Evolutionary conservation across 2,888 invertebrate genomes (phyloP), one percentile per base, ranked within the genome.

Genomic region (Eristalis tenax): DNA sequence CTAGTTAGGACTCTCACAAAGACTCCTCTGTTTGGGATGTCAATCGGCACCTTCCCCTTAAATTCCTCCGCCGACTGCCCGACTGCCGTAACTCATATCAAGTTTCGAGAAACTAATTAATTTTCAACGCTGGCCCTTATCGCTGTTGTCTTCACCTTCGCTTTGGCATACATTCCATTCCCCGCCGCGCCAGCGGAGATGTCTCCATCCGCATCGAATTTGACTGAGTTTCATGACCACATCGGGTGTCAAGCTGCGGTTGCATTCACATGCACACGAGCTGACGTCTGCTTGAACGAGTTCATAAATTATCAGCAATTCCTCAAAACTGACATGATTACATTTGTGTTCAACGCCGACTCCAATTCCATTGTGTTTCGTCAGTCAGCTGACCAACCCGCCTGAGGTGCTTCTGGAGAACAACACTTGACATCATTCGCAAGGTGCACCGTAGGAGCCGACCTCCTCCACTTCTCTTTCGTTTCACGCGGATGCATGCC

Each of bases 251-350:
- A 18, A n/a, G 43, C 4, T 43, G 43, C 43, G 40, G 4, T 57
- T 40, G 63, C 63, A 75, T n/a, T 76, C 26, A 26, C n/a, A n/a
- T 80, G 65, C 66, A 84, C 66, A 56, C 11, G 23, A 4, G 22
- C 61, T 56, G 71, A 76, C 76, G 65, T 50, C 35, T 13, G 50
- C 56, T 56, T 71, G 74, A 38, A 13, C 63, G 66, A 81, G 76
- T 84, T 80, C 81, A 84, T 80, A 80, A 84, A 84, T 76, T 80
- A 80, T 40, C 63, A 71, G 71, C 57, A 80, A 75, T 71, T 61
- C 73, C 26, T 75, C 74, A 40, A 22, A 76, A 84, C 71, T 68
- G 68, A 71, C 61, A 80, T 81, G 71, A 73, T 85, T 32, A 10
- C 68, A 81, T 81, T 81, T 81, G 76, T 85, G 73, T 81, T 76